Percentiles rank a stretch among this genome's conserved stretches.
Conservation (phyloP, 1,140 invertebrate species). For the Nasonia vitripennis region DNA sequence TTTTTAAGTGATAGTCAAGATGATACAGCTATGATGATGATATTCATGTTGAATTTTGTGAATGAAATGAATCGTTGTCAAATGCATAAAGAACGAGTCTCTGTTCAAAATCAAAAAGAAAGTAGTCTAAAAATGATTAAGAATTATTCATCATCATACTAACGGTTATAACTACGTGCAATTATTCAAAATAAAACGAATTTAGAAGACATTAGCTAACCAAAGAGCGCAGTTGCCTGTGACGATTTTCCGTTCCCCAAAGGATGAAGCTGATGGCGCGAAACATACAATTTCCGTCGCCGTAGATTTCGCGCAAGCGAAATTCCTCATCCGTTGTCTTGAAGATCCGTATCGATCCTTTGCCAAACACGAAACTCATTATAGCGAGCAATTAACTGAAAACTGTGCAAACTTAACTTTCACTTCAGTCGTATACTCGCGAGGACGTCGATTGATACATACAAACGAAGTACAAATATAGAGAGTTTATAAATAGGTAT, state of each 20-base stretch:
- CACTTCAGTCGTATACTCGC: neutral
- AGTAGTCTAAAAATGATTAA: no score
- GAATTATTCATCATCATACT: no score
- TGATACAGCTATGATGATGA: no score
- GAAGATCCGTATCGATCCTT: slow-evolving; percentile 22
- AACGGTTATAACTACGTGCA: neutral
- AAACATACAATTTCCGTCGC: slow-evolving; percentile 71
- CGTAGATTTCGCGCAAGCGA: slow-evolving; percentile 66
- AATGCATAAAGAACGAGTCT: no score
- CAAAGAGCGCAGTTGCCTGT: slow-evolving; percentile 60
- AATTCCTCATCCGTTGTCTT: slow-evolving; percentile 62
- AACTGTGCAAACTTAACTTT: neutral
- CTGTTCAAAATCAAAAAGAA: no score
- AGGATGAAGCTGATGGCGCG: slow-evolving; percentile 67
- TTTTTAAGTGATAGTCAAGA: no score
- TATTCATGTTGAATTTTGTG: no score
- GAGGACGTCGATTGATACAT: no score
- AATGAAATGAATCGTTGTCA: no score
- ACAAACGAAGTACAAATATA: no score
- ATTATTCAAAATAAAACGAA: neutral
- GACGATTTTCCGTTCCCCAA: slow-evolving; percentile 66
- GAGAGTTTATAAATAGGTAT: no score
- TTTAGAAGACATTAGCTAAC: slow-evolving; percentile 51
- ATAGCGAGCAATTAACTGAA: neutral
- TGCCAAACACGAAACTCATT: slow-evolving; percentile 24